Evolutionary conservation across 2,797 vertebrate species (phyloP), one percentile per base, ranked within the genome.

Genomic region (Valencia hispanica): DNA sequence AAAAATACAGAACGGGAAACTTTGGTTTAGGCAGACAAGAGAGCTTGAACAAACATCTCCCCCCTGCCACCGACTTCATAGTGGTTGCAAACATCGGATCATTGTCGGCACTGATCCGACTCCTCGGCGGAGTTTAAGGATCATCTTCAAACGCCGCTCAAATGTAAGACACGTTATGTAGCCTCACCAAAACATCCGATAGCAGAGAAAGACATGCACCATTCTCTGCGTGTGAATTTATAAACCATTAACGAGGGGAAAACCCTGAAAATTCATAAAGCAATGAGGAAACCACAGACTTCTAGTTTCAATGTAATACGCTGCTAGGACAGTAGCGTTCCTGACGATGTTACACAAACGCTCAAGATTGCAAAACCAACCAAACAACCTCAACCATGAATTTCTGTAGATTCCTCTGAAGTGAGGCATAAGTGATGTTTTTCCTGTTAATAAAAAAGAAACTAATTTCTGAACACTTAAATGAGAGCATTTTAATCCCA

Each of bases 61-160:
- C 68, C 11, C 36, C 43, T 30, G 61, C 53, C 63, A 41, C 32
- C 11, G 25, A 74, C 66, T 69, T 69, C 18, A 69, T 43, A 65
- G 78, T 73, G 30, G 66, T 30, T 41, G 32, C 0, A 45, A 66
- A 77, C 53, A 17, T 41, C 0, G 20, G 27, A 25, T 73, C 43
- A 48, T 69, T 30, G 70, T 48, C 73, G 48, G 69, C 65, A 5
- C 66, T 27, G 30, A 66, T 79, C 71, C 65, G 50, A 15, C 39
- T 36, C 70, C 65, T 45, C 5, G 34, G 70, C 20, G 18, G 76
- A 73, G 39, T 50, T 72, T 80, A 63, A 59, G 32, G 39, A 73
- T 66, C n/a, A 75, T 79, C 68, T 72, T 47, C 47, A 69, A 72
- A 55, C 15, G 7, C 20, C 5, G 12, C 15, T 7, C 59, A 65